Conservation (phyloP, 2,888 invertebrate species). For the Hyalella azteca region DNA sequence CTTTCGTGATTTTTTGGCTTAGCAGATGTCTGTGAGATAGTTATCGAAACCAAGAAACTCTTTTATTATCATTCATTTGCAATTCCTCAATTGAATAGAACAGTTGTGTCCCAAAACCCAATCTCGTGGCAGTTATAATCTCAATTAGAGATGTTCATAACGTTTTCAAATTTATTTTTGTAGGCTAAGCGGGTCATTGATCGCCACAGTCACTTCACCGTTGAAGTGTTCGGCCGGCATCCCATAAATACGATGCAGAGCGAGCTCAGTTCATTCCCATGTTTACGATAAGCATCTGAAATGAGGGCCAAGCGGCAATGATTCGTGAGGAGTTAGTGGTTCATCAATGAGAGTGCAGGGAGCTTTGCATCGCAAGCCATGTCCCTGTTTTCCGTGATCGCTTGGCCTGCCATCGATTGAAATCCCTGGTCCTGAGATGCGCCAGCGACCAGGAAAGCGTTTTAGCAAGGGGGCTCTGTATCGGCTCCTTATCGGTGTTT, state of each 20-base stretch:
- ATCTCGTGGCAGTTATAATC: too few species aligned
- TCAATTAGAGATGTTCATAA: too few species aligned
- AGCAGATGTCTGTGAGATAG: too few species aligned
- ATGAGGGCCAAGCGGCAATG: neutral
- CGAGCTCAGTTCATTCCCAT: neutral
- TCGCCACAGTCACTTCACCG: neutral
- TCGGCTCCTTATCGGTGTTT: slow-evolving; percentile 34
- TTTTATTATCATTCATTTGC: too few species aligned
- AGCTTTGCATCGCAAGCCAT: too few species aligned
- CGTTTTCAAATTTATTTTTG: too few species aligned
- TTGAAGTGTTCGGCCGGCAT: neutral
- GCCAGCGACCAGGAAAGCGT: slow-evolving; percentile 14
- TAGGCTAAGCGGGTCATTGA: too few species aligned
- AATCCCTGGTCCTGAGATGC: slow-evolving; percentile 8
- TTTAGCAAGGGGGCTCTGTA: slow-evolving; percentile 23
- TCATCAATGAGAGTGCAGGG: slow-evolving; percentile 18
- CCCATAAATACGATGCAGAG: neutral
- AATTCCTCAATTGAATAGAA: too few species aligned
- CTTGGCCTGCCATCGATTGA: slow-evolving; percentile 17
- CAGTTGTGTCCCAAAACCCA: too few species aligned
- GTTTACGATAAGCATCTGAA: slow-evolving; percentile 12
- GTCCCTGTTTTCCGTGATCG: neutral
- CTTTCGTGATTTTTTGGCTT: too few species aligned
- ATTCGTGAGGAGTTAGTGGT: slow-evolving; percentile 20
- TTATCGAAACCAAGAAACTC: too few species aligned